phyloP scores from a whole-genome alignment of 2,888 invertebrate species.

The Selenia dentaria region DNA sequence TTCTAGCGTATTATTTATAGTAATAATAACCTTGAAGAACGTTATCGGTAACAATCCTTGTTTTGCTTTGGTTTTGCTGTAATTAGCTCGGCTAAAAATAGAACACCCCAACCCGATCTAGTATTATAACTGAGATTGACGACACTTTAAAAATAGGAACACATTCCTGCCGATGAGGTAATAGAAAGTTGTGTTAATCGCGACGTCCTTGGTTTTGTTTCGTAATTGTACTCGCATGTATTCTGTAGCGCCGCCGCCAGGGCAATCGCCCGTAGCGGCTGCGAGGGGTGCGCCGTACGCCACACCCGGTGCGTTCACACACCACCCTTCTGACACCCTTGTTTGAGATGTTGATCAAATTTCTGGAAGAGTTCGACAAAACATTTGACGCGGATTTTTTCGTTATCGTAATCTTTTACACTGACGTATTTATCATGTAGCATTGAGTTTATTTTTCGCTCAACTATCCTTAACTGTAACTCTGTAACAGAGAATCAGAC shows the following conservation, averaged over 20 bases:
- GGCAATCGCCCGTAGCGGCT: conserved; percentile 62
- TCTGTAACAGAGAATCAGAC: too few relatives aligned
- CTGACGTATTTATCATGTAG: too few relatives aligned
- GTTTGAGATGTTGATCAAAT: conserved; percentile 25
- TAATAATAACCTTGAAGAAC: too few relatives aligned
- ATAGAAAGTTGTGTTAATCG: conserved; percentile 38
- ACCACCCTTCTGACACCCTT: conserved; percentile 51
- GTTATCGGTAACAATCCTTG: too few relatives aligned
- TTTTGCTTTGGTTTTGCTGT: too few relatives aligned
- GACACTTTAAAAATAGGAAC: conserved; percentile 25
- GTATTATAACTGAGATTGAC: too few relatives aligned
- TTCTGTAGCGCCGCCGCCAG: conserved; percentile 29
- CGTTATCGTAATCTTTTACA: not conserved
- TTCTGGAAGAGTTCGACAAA: conserved; percentile 31
- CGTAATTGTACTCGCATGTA: conserved; percentile 29
- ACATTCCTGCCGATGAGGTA: conserved; percentile 31
- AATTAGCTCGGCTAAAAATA: too few relatives aligned
- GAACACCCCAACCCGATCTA: too few relatives aligned
- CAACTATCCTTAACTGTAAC: too few relatives aligned
- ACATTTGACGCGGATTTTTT: conserved; percentile 1
- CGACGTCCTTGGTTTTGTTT: conserved; percentile 49
- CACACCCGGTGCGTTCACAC: conserved; percentile 66
- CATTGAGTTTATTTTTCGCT: too few relatives aligned
- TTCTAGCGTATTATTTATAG: too few relatives aligned
- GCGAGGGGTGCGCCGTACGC: conserved; percentile 50